Evolutionary conservation across 2,797 vertebrate species (phyloP), one percentile per base, ranked within the genome.

Genomic region (Smutsia gigantea): DNA sequence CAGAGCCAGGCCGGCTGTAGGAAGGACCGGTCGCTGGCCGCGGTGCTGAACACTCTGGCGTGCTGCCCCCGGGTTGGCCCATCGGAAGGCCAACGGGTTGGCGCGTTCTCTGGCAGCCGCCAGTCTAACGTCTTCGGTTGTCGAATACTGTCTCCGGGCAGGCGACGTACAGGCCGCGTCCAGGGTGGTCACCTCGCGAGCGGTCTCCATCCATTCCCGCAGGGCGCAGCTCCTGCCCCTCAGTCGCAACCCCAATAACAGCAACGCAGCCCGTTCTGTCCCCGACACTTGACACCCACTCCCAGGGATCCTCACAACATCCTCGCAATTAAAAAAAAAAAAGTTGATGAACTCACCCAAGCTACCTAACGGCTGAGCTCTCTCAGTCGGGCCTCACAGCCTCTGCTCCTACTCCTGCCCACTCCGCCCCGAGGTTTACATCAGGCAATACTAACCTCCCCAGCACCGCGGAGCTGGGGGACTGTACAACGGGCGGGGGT

Each of bases 1-100:
- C 0, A 1, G 77, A 18, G 10, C 3, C 1, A 5, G n/a, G 39
- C 0, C 5, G 3, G 15, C 25, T 0, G 18, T 2, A 3, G 46
- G 11, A 12, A 12, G 21, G 13, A 0, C 18, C 1, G 2, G 88
- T 86, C 39, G 95, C 97, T 97, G 86, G 86, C 97, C 97, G n/a
- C 51, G 93, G 97, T 97, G 78, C 97, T 97, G 97, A 97, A 92
- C 37, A 1, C 7, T 46, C 46, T 11, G 42, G 42, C 42, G 42
- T 46, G 42, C 42, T 46, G 2, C 42, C 31, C 64, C 37, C 1
- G 0, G 1, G 19, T 17, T 0, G 15, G 27, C 19, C 25, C 0
- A 1, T 14, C 46, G 34, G 23, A 21, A 23, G 4, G 17, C 12
- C 0, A 0, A 29, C 0, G 27, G 15, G 5, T 53, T 39, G 46